phyloP scores from a whole-genome alignment of 2,888 invertebrate species.

The Tyria jacobaeae region DNA sequence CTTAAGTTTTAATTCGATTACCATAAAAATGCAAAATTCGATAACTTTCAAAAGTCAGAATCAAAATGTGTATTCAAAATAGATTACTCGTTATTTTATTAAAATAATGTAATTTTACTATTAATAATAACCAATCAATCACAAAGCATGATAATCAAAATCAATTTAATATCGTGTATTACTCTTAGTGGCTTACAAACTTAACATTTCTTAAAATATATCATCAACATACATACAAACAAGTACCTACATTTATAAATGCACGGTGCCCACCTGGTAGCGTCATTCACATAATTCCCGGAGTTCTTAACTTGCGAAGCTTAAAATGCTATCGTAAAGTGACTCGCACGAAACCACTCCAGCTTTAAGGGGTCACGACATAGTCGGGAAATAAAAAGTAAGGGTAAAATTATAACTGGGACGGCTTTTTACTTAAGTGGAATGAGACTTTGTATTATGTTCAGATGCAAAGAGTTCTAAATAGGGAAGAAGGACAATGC shows the following conservation, averaged over 20 bases:
- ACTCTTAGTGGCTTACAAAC: background rate
- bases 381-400: conserved; percentile 47
- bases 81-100: no score
- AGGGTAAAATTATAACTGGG: conserved; percentile 51
- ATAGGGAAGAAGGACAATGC: conserved; percentile 44
- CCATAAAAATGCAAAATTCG: no score
- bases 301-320: conserved; percentile 28
- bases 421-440: conserved; percentile 50
- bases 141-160: no score
- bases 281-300: conserved; percentile 31
- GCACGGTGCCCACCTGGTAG: conserved; percentile 5
- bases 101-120: no score
- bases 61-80: no score
- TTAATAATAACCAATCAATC: no score
- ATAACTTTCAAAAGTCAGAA: no score
- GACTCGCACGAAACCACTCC: conserved; percentile 42
- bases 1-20: no score
- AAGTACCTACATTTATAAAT: background rate
- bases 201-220: background rate
- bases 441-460: conserved; percentile 48
- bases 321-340: conserved; percentile 48
- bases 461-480: conserved; percentile 38
- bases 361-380: conserved; percentile 45
- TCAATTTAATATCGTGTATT: background rate
- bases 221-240: background rate